Percentiles rank a stretch among this genome's conserved stretches.
phyloP scores from a whole-genome alignment of 1,140 invertebrate genomes.

The Ectropis grisescens region DNA sequence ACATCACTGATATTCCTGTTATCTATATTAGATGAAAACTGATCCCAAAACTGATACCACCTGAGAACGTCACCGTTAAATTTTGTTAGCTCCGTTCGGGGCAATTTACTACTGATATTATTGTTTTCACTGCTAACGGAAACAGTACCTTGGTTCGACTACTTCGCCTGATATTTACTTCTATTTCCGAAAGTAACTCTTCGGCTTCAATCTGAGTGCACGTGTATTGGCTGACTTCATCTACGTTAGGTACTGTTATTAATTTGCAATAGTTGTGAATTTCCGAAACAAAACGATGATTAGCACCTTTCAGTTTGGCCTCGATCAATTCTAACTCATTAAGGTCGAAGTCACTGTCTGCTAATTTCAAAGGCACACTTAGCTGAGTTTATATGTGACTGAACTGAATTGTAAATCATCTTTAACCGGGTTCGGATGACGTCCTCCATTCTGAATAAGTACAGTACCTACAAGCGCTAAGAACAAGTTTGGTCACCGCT shows the following conservation, averaged over 20 bases:
- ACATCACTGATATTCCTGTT: conserved; percentile 11
- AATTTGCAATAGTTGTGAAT: conserved; percentile 1
- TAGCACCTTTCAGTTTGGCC: conserved; percentile 2
- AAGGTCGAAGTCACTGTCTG: too few relatives aligned
- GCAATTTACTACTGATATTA: conserved; percentile 1
- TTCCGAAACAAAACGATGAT: conserved; percentile 1
- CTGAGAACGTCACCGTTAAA: conserved; percentile 3
- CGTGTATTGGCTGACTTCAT: not conserved
- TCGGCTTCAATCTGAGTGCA: conserved; percentile 1
- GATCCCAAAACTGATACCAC: conserved; percentile 14
- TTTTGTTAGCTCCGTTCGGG: too few relatives aligned
- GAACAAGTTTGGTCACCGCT: too few relatives aligned
- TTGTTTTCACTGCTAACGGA: not conserved
- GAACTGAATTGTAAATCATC: not conserved
- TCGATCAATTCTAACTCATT: conserved; percentile 1
- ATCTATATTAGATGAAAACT: too few relatives aligned
- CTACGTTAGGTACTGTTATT: not conserved
- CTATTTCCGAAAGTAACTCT: not conserved
- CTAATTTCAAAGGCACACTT: conserved; percentile 1
- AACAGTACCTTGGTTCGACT: too few relatives aligned
- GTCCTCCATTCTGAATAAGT: conserved; percentile 2
- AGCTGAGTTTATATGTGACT: not conserved
- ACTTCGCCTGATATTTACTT: too few relatives aligned
- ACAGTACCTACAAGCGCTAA: too few relatives aligned
- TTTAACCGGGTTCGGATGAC: conserved; percentile 1